Evolutionary conservation across 2,888 invertebrate species (phyloP), one percentile per base, ranked within the genome.

Genomic region (Macaria notata): DNA sequence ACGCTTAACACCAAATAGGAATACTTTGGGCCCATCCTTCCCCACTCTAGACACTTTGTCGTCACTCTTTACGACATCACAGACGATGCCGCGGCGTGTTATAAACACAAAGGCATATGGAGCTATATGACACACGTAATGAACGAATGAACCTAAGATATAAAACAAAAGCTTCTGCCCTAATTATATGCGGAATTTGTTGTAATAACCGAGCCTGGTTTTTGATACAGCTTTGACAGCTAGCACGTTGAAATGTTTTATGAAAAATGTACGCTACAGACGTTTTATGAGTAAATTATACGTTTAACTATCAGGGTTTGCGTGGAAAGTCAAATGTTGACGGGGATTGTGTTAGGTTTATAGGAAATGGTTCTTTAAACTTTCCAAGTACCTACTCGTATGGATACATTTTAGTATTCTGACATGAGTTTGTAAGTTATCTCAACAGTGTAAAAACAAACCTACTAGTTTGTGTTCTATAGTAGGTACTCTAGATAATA

Each of bases 151-250:
- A 49, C 54, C 56, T 54, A 56, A 59, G 56, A 61, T 61, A 63
- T 63, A 63, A 60, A 63, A 61, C 56, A 63, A 62, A 59, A 61
- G 63, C 59, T 48, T 48, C 51, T 56, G 57, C 57, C 42, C 57
- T 61, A 61, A 61, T 61, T 61, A 61, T 61, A 54, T 57, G 54
- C 54, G 46, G 52, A 57, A 61, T 57, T 61, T 55, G 57, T 57
- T 52, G 54, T 56, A 47, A 60, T 61, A 57, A 54, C 54, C 31
- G 42, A n/a, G 42, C 44, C 42, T 33, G 38, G 52, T 51, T 52
- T 54, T 57, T 61, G 54, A 61, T 61, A 52, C 48, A 45, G 19
- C 49, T 46, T 58, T 54, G 46, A 43, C 31, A 30, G 46, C 46
- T 54, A 50, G 46, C 54, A 54, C 57, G 49, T 36, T 29, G 49